Conservation (phyloP, 1,140 invertebrate species). For the Drosophila lini region DNA sequence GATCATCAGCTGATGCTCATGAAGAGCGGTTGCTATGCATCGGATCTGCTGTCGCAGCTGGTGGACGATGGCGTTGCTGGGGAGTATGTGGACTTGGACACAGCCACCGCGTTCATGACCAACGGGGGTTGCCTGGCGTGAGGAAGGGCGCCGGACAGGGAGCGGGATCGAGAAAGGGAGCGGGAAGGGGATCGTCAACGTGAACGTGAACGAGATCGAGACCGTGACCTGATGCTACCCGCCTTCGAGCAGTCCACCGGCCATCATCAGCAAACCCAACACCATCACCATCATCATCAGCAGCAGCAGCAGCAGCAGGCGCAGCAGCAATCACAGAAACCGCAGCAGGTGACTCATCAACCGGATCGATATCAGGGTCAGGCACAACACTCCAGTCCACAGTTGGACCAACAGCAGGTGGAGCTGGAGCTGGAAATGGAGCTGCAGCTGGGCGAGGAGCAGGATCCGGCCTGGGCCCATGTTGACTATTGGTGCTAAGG, state of each 20-base stretch:
- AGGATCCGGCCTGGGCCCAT: conserved; percentile 68
- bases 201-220: conserved; percentile 8
- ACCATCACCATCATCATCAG: conserved; percentile 3
- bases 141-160: conserved; percentile 62
- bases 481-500: conserved; percentile 72
- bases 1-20: conserved; percentile 67
- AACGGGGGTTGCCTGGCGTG: conserved; percentile 82
- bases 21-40: conserved; percentile 68
- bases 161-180: conserved; percentile 41
- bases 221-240: conserved; percentile 63
- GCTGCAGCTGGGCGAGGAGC: conserved; percentile 40
- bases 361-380: not conserved
- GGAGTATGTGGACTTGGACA: conserved; percentile 81
- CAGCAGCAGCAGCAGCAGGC: conserved; percentile 1
- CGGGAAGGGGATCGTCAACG: not conserved
- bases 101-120: conserved; percentile 72
- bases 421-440: conserved; percentile 50
- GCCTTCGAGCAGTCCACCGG: conserved; percentile 38
- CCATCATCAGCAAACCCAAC: conserved; percentile 24
- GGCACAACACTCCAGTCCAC: conserved; percentile 30
- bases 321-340: not conserved
- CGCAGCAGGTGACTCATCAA: not conserved
- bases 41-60: conserved; percentile 72
- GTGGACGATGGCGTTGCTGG: conserved; percentile 63
- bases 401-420: conserved; percentile 41